A percentile compares a stretch with the other conserved stretches of the same genome.
Evolutionary conservation across 2,888 invertebrate genomes (phyloP).

Genomic region (Rhingia campestris): DNA sequence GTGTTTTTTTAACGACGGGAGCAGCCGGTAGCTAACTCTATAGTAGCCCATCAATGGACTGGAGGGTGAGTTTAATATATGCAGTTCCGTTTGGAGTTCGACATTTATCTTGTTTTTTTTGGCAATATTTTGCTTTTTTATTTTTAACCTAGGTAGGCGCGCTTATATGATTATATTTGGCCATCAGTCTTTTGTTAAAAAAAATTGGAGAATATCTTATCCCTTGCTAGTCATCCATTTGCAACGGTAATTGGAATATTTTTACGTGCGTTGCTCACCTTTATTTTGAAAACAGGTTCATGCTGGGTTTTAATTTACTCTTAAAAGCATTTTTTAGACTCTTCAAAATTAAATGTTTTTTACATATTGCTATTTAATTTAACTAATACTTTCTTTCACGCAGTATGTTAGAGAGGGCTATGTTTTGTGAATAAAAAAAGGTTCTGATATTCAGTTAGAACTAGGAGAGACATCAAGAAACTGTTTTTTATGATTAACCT

Average conservation of each 20-base stretch:
- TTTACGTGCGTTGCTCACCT: neutral
- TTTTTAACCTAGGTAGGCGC: conserved; percentile 37
- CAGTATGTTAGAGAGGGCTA: no score
- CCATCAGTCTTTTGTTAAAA: conserved; percentile 41
- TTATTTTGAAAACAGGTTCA: neutral
- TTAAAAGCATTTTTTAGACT: no score
- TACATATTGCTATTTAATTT: no score
- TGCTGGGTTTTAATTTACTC: no score
- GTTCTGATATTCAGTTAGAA: no score
- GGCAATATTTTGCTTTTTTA: conserved; percentile 36
- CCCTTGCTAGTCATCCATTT: conserved; percentile 5
- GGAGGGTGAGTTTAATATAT: conserved; percentile 56
- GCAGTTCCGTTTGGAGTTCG: conserved; percentile 56
- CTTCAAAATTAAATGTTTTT: no score
- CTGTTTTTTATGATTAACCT: no score
- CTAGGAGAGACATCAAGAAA: no score
- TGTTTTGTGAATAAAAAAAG: no score
- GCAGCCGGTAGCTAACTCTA: conserved; percentile 58
- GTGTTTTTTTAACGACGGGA: conserved; percentile 37
- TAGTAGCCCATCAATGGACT: conserved; percentile 48
- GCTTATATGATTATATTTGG: conserved; percentile 52
- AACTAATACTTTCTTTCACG: no score
- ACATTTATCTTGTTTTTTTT: conserved; percentile 34
- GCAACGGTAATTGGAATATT: neutral
- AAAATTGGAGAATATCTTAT: conserved; percentile 31